Evolutionary conservation across 2,113 vertebrate species (phyloP), one percentile per base, ranked within the genome.

Genomic region (Naja naja): DNA sequence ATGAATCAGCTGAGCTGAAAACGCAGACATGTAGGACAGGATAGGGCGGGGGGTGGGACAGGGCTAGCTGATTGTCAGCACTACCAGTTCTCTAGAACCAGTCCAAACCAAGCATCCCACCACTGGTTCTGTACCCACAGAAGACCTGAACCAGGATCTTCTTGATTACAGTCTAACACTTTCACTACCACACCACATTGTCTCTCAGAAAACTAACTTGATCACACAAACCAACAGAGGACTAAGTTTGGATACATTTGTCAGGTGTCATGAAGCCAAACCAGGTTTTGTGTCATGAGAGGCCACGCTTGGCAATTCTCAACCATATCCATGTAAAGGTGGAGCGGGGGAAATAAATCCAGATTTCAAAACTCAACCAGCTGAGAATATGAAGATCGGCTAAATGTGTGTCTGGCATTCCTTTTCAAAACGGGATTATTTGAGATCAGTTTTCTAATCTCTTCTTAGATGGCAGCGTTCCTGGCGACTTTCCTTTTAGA

Each of bases 341-440:
- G 27, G n/a, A 5, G 14, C n/a, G 64, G 2, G 64, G n/a, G 5
- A 18, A 85, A 85, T 22, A 89, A 89, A 27, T 52, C 47, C 22
- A 5, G 16, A 86, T 14, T 14, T 52, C 30, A 49, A 55, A 94
- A 95, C 92, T 88, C 95, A 95, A 94, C 89, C 90, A 94, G 92
- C 34, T 94, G 58, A 56, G 94, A 93, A 60, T 85, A 94, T 54
- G 9, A 55, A 94, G 81, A 92, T 34, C 94, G 92, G 93, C 94
- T 96, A 95, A 87, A 89, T 1, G 53, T 87, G 91, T 88, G 60
- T 74, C 58, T 90, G 88, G 87, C 69, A 54, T 87, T 56, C 93
- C 45, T 90, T 95, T 95, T 90, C 90, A 94, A 93, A 94, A 94
- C 39, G 3, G 93, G 93, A 95, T 95, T 95, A 95, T 60, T 90